Percentiles rank a stretch among this genome's conserved stretches.
These are phyloP conservation scores for Lophotis ruficrista DNA, from an alignment of 2,113 vertebrate genomes.

Conservation along the genomic window DNA sequence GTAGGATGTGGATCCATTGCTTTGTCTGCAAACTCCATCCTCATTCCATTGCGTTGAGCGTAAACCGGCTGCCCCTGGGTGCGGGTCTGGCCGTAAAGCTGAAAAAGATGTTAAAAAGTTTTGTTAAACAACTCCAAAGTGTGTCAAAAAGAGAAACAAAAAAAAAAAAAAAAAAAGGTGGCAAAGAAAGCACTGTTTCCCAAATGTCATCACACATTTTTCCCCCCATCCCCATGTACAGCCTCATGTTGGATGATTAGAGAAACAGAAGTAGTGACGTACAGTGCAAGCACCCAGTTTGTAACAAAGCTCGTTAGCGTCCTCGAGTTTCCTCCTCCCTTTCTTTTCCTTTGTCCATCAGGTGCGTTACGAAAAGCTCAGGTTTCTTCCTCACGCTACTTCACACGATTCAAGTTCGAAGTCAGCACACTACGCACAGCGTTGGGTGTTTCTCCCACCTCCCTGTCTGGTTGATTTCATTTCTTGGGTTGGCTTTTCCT, in stretches of 20 bases:
- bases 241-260: neutral
- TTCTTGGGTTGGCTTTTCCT: neutral
- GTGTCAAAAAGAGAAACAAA: neutral
- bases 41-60: conserved; percentile 18
- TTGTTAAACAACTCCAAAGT: neutral
- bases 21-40: conserved; percentile 50
- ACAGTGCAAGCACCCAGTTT: conserved; percentile 73
- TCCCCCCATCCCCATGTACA: neutral
- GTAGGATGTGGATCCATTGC: neutral
- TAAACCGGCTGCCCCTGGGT: neutral
- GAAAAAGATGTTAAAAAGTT: neutral
- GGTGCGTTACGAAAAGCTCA: conserved; percentile 57
- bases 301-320: neutral
- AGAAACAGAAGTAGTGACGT: conserved; percentile 37
- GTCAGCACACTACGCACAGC: conserved; percentile 21
- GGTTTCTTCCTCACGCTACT: conserved; percentile 30
- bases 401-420: neutral
- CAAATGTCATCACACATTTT: conserved; percentile 15
- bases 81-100: neutral
- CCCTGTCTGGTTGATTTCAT: neutral
- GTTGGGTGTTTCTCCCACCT: neutral
- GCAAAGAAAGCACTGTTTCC: conserved; percentile 41
- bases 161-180: neutral
- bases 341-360: conserved; percentile 52
- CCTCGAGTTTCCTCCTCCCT: neutral